Conservation (phyloP, 1,140 invertebrate genomes). For the silkworm (Bombyx mori) region ASM3026992v2 NC_085110.1:4925001-4925500, state of each 20-base stretch:
- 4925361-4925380: too few species aligned
- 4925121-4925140: constrained; percentile 67
- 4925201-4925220: constrained; percentile 47
- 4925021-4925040: constrained; percentile 22
- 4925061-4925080: constrained; percentile 27
- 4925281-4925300: too few species aligned
- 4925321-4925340: too few species aligned
- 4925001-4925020: constrained; percentile 46
- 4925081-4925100: constrained; percentile 26
- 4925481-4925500: too few species aligned
- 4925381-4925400: too few species aligned
- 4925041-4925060: constrained; percentile 23
- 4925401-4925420: too few species aligned
- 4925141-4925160: constrained; percentile 63
- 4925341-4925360: too few species aligned
- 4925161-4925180: constrained; percentile 67
- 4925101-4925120: constrained; percentile 48
- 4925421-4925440: too few species aligned
- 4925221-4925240: constrained; percentile 60
- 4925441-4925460: too few species aligned
- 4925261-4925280: constrained; percentile 18
- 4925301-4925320: too few species aligned
- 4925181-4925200: constrained; percentile 66
- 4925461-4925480: too few species aligned
- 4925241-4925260: constrained; percentile 52